Evolutionary conservation across 2,888 invertebrate genomes (phyloP).

Genomic region (Lysandra bellargus): DNA sequence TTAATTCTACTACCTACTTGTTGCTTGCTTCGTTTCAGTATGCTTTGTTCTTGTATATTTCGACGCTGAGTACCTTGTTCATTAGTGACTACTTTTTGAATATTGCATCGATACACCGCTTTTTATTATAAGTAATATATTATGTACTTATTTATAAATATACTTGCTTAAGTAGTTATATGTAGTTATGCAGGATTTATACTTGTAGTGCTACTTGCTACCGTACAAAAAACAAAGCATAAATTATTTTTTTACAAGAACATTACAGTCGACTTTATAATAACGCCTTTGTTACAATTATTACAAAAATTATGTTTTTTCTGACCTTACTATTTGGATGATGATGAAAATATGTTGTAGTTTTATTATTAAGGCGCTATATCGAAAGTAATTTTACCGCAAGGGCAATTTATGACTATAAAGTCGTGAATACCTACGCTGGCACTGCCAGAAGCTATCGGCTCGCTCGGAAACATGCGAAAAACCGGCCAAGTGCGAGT

Average conservation of each 20-base stretch:
- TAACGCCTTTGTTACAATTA: not conserved
- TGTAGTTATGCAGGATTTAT: not conserved
- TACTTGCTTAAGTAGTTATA: not conserved
- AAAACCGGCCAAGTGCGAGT: no score
- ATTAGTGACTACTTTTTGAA: not conserved
- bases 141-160: not conserved
- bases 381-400: no score
- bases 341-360: no score
- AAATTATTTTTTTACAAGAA: not conserved
- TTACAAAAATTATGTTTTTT: not conserved
- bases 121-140: no score
- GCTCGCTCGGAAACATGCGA: no score
- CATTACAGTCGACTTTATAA: not conserved
- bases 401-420: no score
- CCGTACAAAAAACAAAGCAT: not conserved
- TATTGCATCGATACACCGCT: not conserved
- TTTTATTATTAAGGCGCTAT: no score
- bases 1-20: constrained; percentile 10
- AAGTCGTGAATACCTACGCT: no score
- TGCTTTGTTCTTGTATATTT: not conserved
- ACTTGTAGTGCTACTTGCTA: not conserved
- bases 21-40: not conserved
- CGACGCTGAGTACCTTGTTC: not conserved
- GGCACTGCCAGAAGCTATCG: no score
- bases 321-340: not conserved